Percentiles rank a stretch among this genome's conserved stretches.
Evolutionary conservation across 2,888 invertebrate species (phyloP).

Genomic region (Dendrolimus houi): DNA sequence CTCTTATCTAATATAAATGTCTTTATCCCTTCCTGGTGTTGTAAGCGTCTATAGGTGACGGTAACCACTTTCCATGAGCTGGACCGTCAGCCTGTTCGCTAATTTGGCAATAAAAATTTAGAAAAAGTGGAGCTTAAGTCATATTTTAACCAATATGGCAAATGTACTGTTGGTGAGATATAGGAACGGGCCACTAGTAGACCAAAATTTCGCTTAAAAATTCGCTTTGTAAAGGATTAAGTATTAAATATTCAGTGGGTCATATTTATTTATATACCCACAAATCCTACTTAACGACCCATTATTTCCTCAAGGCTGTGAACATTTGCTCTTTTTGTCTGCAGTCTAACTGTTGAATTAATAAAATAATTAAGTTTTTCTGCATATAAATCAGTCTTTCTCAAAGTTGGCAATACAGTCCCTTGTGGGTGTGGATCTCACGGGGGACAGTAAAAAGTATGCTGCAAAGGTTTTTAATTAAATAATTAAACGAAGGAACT

Average conservation of each 20-base stretch:
- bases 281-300: slow-evolving; percentile 12
- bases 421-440: too few relatives aligned
- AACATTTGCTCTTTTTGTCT: slow-evolving; percentile 6
- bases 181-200: too few relatives aligned
- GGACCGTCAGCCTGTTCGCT: neutral
- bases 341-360: slow-evolving; percentile 2
- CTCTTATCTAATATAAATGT: too few relatives aligned
- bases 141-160: too few relatives aligned
- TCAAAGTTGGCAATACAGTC: neutral
- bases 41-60: neutral
- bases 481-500: too few relatives aligned
- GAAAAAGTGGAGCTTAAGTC: too few relatives aligned
- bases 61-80: neutral
- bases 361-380: neutral
- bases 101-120: slow-evolving; percentile 1
- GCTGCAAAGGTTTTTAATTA: too few relatives aligned
- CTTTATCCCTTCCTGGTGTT: neutral
- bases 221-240: too few relatives aligned
- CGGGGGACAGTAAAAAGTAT: too few relatives aligned
- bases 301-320: slow-evolving; percentile 17
- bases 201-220: too few relatives aligned
- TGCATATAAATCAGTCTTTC: neutral
- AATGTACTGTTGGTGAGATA: too few relatives aligned
- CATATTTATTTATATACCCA: slow-evolving; percentile 20
- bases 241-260: slow-evolving; percentile 18